Evolutionary conservation across 2,113 vertebrate genomes (phyloP).

Genomic region (Sisor rabdophorus): DNA sequence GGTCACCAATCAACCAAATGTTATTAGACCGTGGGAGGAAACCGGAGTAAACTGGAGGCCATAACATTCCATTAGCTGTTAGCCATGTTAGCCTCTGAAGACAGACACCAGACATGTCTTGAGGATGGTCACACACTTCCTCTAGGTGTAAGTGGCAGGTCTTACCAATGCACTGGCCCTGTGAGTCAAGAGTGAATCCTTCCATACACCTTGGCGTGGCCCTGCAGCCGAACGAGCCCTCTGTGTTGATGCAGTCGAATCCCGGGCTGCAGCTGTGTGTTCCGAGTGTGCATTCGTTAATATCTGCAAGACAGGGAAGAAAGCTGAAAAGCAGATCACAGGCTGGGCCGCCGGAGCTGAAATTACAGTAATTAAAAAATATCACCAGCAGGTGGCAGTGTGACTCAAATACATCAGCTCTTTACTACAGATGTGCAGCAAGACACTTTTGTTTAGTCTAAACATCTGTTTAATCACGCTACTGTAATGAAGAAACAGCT

Average conservation of each 20-base stretch:
- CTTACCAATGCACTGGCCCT: conserved; percentile 83
- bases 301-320: conserved; percentile 63
- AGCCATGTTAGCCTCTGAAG: background rate
- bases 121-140: background rate
- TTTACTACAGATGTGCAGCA: background rate
- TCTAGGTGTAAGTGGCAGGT: background rate
- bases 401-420: conserved; percentile 33
- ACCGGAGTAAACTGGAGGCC: background rate
- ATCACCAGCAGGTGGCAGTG: conserved; percentile 64
- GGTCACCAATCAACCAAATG: no score
- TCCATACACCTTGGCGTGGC: conserved; percentile 73
- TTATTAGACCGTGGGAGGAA: background rate
- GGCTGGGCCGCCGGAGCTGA: background rate
- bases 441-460: background rate
- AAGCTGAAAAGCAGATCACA: background rate
- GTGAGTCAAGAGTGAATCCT: conserved; percentile 75
- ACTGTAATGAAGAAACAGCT: no score
- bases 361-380: background rate
- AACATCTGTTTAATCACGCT: no score
- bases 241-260: conserved; percentile 79
- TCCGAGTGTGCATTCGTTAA: conserved; percentile 76
- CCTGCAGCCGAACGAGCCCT: conserved; percentile 85
- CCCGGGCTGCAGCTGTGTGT: conserved; percentile 74
- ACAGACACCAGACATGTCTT: background rate
- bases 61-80: background rate